A percentile compares a stretch with the other conserved stretches of the same genome.
phyloP scores from a whole-genome alignment of 2,888 invertebrate species.

The Sphaeridia pumilis region DNA sequence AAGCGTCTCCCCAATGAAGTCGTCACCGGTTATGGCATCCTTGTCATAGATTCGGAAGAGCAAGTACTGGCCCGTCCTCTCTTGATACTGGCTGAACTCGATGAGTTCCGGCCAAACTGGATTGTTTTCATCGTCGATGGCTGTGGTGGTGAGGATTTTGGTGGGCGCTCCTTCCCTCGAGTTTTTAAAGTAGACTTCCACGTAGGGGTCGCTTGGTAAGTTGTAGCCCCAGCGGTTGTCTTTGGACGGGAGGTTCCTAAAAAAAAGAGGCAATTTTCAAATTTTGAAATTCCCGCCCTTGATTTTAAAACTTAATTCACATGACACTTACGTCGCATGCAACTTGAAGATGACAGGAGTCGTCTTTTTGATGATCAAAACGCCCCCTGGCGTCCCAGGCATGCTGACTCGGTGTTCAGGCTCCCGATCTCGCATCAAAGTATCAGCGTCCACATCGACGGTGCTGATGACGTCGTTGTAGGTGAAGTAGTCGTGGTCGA shows the following conservation, averaged over 20 bases:
- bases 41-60: not conserved
- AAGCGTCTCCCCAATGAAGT: slow-evolving; percentile 2
- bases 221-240: not conserved
- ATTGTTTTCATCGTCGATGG: not conserved
- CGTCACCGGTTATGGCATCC: not conserved
- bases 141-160: not conserved
- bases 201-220: slow-evolving; percentile 4
- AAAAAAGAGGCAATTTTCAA: not conserved
- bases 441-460: not conserved
- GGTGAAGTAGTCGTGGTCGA: slow-evolving; percentile 1
- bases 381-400: not conserved
- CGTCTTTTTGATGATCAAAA: not conserved
- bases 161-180: not conserved
- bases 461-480: not conserved
- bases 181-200: not conserved
- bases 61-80: not conserved
- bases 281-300: too few species aligned
- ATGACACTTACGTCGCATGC: slow-evolving; percentile 5
- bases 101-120: slow-evolving; percentile 3
- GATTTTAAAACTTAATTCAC: slow-evolving; percentile 1
- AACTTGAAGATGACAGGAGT: not conserved
- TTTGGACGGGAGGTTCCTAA: slow-evolving; percentile 1
- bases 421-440: not conserved
- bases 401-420: not conserved
- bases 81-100: slow-evolving; percentile 1